These are phyloP conservation scores for Leucoraja erinaceus DNA, from an alignment of 2,113 vertebrate genomes.

Conservation along the genomic window DNA sequence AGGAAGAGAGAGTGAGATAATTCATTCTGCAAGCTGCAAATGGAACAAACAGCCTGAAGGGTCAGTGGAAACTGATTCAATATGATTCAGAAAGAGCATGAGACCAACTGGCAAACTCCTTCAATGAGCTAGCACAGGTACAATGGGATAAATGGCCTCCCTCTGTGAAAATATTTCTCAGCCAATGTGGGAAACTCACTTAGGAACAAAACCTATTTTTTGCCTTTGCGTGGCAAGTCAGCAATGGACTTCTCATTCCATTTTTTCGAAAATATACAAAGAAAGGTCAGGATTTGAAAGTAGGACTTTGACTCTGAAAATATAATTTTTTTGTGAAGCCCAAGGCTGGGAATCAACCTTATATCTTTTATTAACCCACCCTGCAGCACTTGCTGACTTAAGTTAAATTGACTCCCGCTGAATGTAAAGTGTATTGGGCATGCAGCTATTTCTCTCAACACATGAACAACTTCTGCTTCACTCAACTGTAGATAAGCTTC, in stretches of 20 bases:
- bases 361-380: neutral
- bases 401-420: neutral
- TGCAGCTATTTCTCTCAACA: neutral
- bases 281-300: neutral
- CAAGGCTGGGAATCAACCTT: neutral
- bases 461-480: neutral
- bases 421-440: neutral
- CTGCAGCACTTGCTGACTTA: neutral
- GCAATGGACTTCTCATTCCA: neutral
- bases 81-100: too few species aligned
- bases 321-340: neutral
- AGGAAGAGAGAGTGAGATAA: too few species aligned
- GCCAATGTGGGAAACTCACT: neutral
- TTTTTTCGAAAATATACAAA: neutral
- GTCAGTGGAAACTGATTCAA: too few species aligned
- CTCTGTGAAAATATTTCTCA: neutral
- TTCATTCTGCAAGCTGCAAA: too few species aligned
- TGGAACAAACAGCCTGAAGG: too few species aligned
- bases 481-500: neutral
- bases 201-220: neutral
- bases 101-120: too few species aligned
- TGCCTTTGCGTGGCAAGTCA: neutral
- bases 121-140: too few species aligned
- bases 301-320: neutral
- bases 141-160: too few species aligned